Evolutionary conservation across 2,797 vertebrate species (phyloP).

Genomic region (Pseudochirops cupreus): DNA sequence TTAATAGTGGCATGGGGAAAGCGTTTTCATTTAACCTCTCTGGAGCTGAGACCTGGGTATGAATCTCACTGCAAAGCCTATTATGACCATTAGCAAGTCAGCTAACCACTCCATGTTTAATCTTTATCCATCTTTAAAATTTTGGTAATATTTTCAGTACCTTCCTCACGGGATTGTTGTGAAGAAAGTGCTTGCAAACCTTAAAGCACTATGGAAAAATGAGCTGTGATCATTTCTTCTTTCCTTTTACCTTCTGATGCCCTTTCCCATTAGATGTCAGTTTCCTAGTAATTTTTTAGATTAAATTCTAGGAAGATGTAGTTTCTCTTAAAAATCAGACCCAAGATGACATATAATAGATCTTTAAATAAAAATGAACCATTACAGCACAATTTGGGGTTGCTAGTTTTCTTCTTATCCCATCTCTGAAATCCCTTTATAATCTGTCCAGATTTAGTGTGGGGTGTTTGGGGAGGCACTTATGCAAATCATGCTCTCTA

Average conservation of each 20-base stretch:
- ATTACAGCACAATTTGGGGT: background rate
- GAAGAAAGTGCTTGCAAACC: background rate
- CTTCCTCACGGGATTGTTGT: background rate
- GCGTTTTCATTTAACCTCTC: background rate
- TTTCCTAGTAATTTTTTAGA: background rate
- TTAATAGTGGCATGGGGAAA: background rate
- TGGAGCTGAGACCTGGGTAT: background rate
- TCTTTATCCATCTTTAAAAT: background rate
- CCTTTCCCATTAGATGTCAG: too few relatives aligned
- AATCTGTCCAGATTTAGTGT: background rate
- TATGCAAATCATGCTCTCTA: background rate
- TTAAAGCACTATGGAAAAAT: background rate
- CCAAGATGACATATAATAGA: background rate
- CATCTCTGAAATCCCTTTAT: background rate
- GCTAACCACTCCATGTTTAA: background rate
- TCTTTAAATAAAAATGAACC: background rate
- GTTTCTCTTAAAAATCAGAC: background rate
- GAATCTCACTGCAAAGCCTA: background rate
- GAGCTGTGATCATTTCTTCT: background rate
- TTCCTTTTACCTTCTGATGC: background rate
- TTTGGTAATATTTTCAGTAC: background rate
- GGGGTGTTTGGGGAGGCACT: background rate
- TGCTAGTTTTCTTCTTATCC: too few relatives aligned
- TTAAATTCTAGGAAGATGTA: background rate
- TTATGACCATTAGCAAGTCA: background rate